Base-by-base conservation (phyloP, 2,797 vertebrate genomes). In the Hippocampus kuda region DNA sequence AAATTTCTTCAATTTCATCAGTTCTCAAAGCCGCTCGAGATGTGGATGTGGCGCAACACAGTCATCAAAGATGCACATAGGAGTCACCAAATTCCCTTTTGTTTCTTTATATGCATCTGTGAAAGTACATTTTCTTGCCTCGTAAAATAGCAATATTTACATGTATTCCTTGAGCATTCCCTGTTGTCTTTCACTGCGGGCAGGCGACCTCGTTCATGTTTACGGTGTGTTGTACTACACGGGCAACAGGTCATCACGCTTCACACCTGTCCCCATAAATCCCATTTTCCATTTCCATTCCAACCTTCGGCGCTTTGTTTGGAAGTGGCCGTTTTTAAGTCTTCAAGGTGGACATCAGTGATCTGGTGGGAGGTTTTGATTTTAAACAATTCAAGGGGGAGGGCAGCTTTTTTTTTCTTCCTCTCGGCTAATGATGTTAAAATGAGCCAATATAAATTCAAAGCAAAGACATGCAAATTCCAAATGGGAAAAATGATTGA, bases 381-480 rank as follows among this genome's bases (percentile, higher is more conserved):
- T n/a, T n/a, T 24, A 64, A 53, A 66, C 46, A 20, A 66, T 53
- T 42, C 49, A 53, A 67, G 42, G 20, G 26, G 16, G 20, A 5
- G 18, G 13, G 44, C 71, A n/a, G 64, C 65, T 71, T 75, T 75
- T 80, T 79, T 7, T 38, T 38, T 8, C 72, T 24, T 5, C 10
- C 53, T n/a, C 26, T 80, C 64, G 80, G 83, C 83, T 81, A 83
- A 82, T 83, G 62, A 71, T 72, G 69, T 79, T 70, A 57, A 79
- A 75, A 81, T 69, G 46, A 82, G 77, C 66, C 51, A 77, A 71
- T 74, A 76, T 63, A 68, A 78, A 70, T 72, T 74, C 66, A 53
- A 48, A 66, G 30, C 16, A 26, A 38, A 54, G 15, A 24, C 34
- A 67, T 67, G 12, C 20, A 34, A 67, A 67, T 56, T 15, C 2